Base-by-base conservation (phyloP, 2,113 vertebrate genomes). In the Indicator indicator region DNA sequence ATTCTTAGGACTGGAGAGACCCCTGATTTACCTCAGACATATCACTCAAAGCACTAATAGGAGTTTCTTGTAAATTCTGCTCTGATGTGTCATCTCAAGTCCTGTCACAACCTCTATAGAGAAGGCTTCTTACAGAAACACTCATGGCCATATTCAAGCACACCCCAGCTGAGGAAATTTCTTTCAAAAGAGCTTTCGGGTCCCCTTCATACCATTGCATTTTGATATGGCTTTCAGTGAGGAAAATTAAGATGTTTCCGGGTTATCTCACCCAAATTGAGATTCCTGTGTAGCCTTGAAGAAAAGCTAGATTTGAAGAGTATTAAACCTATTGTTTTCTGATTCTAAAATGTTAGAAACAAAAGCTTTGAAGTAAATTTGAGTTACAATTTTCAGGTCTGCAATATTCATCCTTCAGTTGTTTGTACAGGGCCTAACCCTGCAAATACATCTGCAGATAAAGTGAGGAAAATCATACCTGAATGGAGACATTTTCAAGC, bases 1-100 rank as follows among this genome's bases (percentile, higher is more conserved):
- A 0, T 32, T 42, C 21, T 59, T 76, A 46, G 30, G 21, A 42
- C 19, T 67, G 13, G 16, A 59, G 68, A 76, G 69, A 11, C 1
- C 6, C 17, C 9, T 1, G 0, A 26, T 69, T n/a, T 42, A 30
- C 2, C 21, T 46, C 36, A 56, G 27, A 46, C 0, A 0, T 19
- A 56, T 8, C 0, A 0, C 54, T 78, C 16, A 59, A 93, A 78
- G 58, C 24, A 32, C 18, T 73, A 28, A 23, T 4, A 9, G 24
- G 65, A 63, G 79, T 38, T 83, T 65, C 48, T 58, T 40, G 55
- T 64, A 68, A 85, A 32, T 58, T 46, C 30, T 5, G 2, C 27
- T 56, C 54, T 56, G 16, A 40, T 20, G 38, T n/a, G 19, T 54
- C 10, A 5, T 14, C 9, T 12, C 44, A 28, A 52, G 17, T 38